Conservation (phyloP, 2,113 vertebrate genomes). For the Rousettus leschenaultii region DNA sequence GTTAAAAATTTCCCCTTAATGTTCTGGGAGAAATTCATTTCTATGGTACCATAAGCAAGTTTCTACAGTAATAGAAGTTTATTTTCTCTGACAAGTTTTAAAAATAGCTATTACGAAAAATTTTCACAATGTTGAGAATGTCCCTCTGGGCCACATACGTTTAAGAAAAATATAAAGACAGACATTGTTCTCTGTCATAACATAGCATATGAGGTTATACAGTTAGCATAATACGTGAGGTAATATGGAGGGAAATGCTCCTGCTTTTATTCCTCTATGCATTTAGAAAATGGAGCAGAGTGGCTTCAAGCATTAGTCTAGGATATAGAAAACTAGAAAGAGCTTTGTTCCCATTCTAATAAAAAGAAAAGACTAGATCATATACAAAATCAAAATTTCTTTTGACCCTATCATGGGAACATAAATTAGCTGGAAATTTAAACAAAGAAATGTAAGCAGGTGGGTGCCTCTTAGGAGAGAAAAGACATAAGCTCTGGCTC, state of each 20-base stretch:
- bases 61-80: background rate
- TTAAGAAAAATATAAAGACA: background rate
- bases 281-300: background rate
- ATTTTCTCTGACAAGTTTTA: background rate
- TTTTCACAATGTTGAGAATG: background rate
- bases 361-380: background rate
- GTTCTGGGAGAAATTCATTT: background rate
- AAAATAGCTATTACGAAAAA: background rate
- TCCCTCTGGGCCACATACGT: background rate
- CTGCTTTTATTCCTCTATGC: background rate
- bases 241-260: background rate
- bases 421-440: background rate
- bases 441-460: background rate
- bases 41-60: background rate
- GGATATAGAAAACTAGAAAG: background rate
- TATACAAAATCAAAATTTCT: background rate
- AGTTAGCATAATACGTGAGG: background rate
- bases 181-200: background rate
- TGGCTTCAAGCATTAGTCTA: background rate
- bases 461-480: background rate
- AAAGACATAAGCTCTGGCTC: background rate
- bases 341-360: background rate
- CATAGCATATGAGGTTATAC: background rate
- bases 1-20: background rate
- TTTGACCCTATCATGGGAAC: background rate